Evolutionary conservation across 1,140 invertebrate genomes (phyloP), one percentile per base, ranked within the genome.

Genomic region (Bombus confusus): DNA sequence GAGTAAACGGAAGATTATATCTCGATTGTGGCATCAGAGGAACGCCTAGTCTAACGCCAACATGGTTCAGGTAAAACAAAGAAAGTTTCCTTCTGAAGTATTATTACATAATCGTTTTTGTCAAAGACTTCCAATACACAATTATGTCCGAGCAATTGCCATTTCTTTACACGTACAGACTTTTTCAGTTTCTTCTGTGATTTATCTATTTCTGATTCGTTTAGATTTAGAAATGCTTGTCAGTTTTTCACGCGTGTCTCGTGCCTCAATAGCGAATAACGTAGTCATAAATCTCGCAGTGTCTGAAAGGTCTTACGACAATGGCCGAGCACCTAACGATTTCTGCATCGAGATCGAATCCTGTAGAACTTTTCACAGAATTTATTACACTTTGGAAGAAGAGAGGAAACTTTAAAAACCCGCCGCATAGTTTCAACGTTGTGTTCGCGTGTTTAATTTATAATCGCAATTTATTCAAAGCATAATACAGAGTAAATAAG

Each of bases 61-160:
- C 96, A 83, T 97, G 96, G 96, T 97, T 96, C 91, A 95, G 95
- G 95, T 95, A 90, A 93, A 79, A 41, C 2, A 9, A 57, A n/a
- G 3, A 28, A 75, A 74, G 10, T 52, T 52, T 15, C 47, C 18
- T 52, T 52, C 18, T 52, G 18, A 22, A 22, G 22, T 18, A 52
- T 52, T 22, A 52, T 52, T 52, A 8, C 18, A 22, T 52, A 52
- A 52, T 52, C 18, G 22, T 22, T 52, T 52, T 22, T 52, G 1
- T 52, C 0, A 52, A 22, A 52, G 18, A 0, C 47, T 22, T 52
- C 47, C 47, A 18, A 47, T 47, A 18, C 6, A 18, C 47, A 47
- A 18, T 47, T 73, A 13, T n/a, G 25, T 28, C 3, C 9, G 57
- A 59, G 28, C 10, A 62, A 62, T 62, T n/a, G 28, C 1, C 1